These are phyloP conservation scores for Nemapogon koenigi DNA, from an alignment of 2,888 invertebrate genomes.

Conservation along the genomic window DNA sequence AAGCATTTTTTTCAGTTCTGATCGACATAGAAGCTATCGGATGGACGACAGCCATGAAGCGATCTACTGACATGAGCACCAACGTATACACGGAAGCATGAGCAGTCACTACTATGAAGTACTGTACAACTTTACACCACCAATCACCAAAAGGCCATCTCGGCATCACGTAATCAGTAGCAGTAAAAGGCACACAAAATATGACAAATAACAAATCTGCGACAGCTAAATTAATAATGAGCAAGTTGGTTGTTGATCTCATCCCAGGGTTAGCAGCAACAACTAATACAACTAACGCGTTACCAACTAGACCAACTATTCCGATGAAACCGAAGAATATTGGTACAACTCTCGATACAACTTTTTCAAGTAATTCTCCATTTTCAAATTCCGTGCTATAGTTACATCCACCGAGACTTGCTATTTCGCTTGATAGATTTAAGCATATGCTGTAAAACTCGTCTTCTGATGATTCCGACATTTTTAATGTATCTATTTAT, in stretches of 20 bases:
- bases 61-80: slow-evolving; percentile 91
- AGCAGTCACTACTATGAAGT: slow-evolving; percentile 90
- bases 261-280: slow-evolving; percentile 89
- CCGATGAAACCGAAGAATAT: slow-evolving; percentile 87
- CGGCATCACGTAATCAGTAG: slow-evolving; percentile 85
- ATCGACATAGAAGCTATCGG: slow-evolving; percentile 88
- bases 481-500: not conserved
- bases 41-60: slow-evolving; percentile 92
- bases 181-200: slow-evolving; percentile 94
- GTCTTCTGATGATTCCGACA: slow-evolving; percentile 45
- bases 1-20: slow-evolving; percentile 82
- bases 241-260: slow-evolving; percentile 91
- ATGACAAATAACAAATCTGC: slow-evolving; percentile 92
- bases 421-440: slow-evolving; percentile 42
- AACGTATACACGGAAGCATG: slow-evolving; percentile 94
- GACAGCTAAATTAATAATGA: slow-evolving; percentile 88
- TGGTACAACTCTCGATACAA: slow-evolving; percentile 77
- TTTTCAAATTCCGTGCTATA: slow-evolving; percentile 49
- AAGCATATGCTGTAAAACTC: slow-evolving; percentile 51
- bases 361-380: slow-evolving; percentile 64
- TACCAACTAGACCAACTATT: slow-evolving; percentile 87
- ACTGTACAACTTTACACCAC: slow-evolving; percentile 92
- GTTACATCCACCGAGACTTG: slow-evolving; percentile 38
- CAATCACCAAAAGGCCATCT: slow-evolving; percentile 90
- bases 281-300: slow-evolving; percentile 86